phyloP scores from a whole-genome alignment of 2,888 invertebrate species.

The Heliconius cydno region DNA sequence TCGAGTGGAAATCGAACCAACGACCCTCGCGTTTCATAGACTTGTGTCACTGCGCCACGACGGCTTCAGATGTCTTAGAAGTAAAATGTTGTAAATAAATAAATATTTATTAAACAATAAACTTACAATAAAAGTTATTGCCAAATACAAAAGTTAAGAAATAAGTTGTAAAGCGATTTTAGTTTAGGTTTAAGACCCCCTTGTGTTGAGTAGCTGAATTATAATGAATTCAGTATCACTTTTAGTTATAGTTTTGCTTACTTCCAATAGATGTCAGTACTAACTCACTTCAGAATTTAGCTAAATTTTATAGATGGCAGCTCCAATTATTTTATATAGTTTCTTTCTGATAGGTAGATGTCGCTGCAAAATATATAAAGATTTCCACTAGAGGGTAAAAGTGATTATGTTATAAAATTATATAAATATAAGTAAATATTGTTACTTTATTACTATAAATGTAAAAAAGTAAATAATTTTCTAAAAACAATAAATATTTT shows the following conservation, averaged over 20 bases:
- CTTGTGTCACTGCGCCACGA: too few relatives aligned
- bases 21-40: too few relatives aligned
- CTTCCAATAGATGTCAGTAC: not conserved
- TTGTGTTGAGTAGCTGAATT: constrained; percentile 55
- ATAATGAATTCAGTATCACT: constrained; percentile 18
- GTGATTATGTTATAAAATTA: too few relatives aligned
- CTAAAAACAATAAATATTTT: not conserved
- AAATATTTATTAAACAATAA: too few relatives aligned
- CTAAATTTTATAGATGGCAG: constrained; percentile 2
- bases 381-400: not conserved
- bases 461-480: too few relatives aligned
- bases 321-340: not conserved
- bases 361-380: not conserved
- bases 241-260: not conserved
- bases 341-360: not conserved
- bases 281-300: not conserved
- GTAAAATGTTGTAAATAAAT: too few relatives aligned
- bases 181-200: constrained; percentile 50
- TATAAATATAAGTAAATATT: too few relatives aligned
- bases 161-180: not conserved
- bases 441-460: not conserved
- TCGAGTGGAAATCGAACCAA: too few relatives aligned
- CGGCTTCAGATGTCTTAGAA: too few relatives aligned
- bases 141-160: not conserved
- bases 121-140: not conserved